phyloP scores from a whole-genome alignment of 2,797 vertebrate species.

The Rhabdophis nuchalis region DNA sequence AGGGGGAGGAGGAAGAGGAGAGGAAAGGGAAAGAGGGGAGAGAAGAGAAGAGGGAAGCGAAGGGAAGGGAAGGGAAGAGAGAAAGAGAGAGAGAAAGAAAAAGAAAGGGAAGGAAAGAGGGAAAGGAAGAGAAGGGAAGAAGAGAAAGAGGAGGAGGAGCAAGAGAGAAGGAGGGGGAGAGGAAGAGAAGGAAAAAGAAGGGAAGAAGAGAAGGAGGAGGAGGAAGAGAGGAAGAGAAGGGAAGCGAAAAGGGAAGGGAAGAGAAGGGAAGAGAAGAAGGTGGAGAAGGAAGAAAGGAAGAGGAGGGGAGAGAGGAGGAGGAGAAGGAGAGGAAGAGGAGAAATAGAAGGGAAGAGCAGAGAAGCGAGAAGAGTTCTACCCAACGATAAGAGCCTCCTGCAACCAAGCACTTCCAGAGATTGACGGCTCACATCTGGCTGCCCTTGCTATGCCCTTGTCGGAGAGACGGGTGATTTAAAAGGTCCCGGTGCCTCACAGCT shows the following conservation, averaged over 20 bases:
- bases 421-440: neutral
- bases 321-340: neutral
- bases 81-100: neutral
- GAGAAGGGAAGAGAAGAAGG: too few species aligned
- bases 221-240: neutral
- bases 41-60: too few species aligned
- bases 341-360: neutral
- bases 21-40: fast-evolving
- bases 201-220: neutral
- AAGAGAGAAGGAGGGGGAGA: too few species aligned
- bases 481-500: neutral
- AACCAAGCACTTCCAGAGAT: neutral
- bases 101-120: neutral
- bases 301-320: neutral
- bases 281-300: neutral
- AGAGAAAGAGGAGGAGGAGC: neutral
- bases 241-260: too few species aligned
- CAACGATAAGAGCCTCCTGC: neutral
- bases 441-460: neutral
- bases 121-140: too few species aligned
- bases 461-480: neutral
- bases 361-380: neutral
- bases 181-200: neutral
- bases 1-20: fast-evolving
- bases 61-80: neutral